Conservation (phyloP, 2,888 invertebrate species). For the Acrobasis repandana region DNA sequence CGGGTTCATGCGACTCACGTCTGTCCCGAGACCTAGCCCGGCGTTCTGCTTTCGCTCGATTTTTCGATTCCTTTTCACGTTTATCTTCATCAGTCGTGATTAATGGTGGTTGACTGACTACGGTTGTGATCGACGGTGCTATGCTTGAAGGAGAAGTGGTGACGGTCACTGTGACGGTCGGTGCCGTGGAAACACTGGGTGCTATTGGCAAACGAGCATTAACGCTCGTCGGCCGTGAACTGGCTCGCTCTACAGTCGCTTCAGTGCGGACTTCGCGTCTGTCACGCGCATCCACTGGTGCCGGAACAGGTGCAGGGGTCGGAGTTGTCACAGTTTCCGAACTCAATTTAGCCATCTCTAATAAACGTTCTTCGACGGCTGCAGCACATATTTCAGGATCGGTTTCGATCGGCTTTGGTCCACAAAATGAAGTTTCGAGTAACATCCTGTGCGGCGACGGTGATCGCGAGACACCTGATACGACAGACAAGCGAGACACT, state of each 20-base stretch:
- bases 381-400: slow-evolving; percentile 77
- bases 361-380: slow-evolving; percentile 70
- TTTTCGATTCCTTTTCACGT: slow-evolving; percentile 56
- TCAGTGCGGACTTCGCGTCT: slow-evolving; percentile 66
- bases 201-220: slow-evolving; percentile 25
- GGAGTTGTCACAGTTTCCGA: slow-evolving; percentile 21
- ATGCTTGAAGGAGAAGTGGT: slow-evolving; percentile 33
- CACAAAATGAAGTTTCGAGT: slow-evolving; percentile 95
- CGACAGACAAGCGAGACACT: slow-evolving; percentile 70
- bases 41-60: slow-evolving; percentile 57
- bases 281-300: slow-evolving; percentile 56
- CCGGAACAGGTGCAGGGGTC: slow-evolving; percentile 29
- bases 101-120: slow-evolving; percentile 27
- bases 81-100: slow-evolving; percentile 52
- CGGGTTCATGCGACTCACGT: slow-evolving; percentile 62
- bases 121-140: slow-evolving; percentile 32
- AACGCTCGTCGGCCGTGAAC: slow-evolving; percentile 31
- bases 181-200: slow-evolving; percentile 22
- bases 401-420: slow-evolving; percentile 87
- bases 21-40: slow-evolving; percentile 56
- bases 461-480: slow-evolving; percentile 85
- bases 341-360: slow-evolving; percentile 64
- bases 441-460: slow-evolving; percentile 96
- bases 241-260: slow-evolving; percentile 56
- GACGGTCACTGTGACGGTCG: slow-evolving; percentile 17